Evolutionary conservation across 2,113 vertebrate genomes (phyloP), one percentile per base, ranked within the genome.

Genomic region (Heterochromis multidens): DNA sequence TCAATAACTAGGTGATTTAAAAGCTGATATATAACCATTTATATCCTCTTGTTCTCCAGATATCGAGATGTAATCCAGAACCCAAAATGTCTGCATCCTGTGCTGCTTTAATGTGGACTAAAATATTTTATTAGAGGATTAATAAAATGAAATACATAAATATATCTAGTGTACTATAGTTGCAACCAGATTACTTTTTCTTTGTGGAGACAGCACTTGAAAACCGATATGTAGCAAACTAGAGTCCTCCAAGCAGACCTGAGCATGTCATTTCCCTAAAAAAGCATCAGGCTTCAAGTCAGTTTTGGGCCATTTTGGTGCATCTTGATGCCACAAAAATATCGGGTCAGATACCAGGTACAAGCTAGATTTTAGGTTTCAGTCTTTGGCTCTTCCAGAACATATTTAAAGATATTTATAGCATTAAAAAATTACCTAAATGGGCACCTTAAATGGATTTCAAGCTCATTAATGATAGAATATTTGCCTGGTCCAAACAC

Each of bases 251-350:
- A 27, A 70, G 40, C 65, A 17, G 19, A 27, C 14, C 0, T 14
- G 14, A 0, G 0, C 40, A 49, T 46, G 23, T 49, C 23, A 49
- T 72, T 49, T 49, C 23, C 11, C 25, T 46, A 46, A n/a, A 67
- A 43, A 10, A 43, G 4, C 37, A 17, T 43, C 63, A 43, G 63
- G 63, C 7, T 67, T 43, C 40, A 67, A 46, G 37, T 67, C 25
- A 0, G 43, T 46, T 70, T 70, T 2, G 52, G 3, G 1, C 8
- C 52, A 5, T 52, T 52, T 52, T 52, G 40, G 4, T 52, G 46
- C 46, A 19, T 14, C 43, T 21, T 54, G 52, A 21, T 4, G 8
- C 52, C 7, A 1, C 52, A 4, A n/a, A n/a, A 56, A n/a, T n/a
- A n/a, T 11, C n/a, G 35, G 65, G 16, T 27, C 40, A 4, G 40